Evolutionary conservation across 92 coral and sea anemone genomes (phyloP).

Genomic region (Epizoanthus rinbou): DNA sequence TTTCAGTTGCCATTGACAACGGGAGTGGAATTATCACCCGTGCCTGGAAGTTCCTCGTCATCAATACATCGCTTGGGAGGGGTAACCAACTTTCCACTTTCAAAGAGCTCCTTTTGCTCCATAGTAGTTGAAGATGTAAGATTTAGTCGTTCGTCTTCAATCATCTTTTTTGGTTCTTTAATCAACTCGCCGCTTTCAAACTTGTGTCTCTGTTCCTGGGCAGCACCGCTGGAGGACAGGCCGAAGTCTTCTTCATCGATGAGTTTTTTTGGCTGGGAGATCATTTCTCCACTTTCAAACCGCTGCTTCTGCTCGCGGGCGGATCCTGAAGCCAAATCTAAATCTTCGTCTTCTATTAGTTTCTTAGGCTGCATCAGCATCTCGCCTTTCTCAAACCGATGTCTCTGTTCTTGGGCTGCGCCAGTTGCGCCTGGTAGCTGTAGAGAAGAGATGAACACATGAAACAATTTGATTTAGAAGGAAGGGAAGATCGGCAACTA

Average conservation of each 20-base stretch:
- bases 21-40: not conserved
- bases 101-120: slow-evolving; percentile 27
- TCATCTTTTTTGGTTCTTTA: slow-evolving; percentile 21
- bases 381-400: slow-evolving; percentile 34
- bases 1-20: slow-evolving; percentile 43
- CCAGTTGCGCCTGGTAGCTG: slow-evolving; percentile 25
- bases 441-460: not conserved
- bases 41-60: slow-evolving; percentile 25
- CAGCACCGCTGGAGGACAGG: slow-evolving; percentile 28
- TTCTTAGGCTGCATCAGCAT: slow-evolving; percentile 13
- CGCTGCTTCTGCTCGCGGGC: slow-evolving; percentile 42
- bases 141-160: slow-evolving; percentile 13
- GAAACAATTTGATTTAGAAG: not conserved
- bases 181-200: slow-evolving; percentile 26
- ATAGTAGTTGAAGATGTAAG: not conserved
- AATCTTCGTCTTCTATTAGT: slow-evolving; percentile 30
- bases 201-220: slow-evolving; percentile 37
- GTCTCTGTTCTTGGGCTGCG: slow-evolving; percentile 27
- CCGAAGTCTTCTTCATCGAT: slow-evolving; percentile 39
- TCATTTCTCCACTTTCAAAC: slow-evolving; percentile 30
- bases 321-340: slow-evolving; percentile 18
- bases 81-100: not conserved
- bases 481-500: too few relatives aligned
- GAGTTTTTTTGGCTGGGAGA: slow-evolving; percentile 27
- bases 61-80: not conserved